phyloP scores from a whole-genome alignment of 2,797 vertebrate genomes.

The Manis pentadactyla region DNA sequence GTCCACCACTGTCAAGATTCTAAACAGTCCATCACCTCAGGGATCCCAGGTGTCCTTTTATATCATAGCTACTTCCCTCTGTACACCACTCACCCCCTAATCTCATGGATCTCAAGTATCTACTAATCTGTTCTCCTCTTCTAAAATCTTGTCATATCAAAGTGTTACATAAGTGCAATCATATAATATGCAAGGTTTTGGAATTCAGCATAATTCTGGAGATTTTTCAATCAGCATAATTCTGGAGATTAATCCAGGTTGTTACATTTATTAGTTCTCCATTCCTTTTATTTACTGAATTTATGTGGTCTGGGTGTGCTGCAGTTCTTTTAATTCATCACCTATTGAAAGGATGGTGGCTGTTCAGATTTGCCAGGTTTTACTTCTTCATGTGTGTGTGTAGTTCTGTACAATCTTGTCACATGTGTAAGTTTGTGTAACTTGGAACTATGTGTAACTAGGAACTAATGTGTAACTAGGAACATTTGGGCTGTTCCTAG shows the following conservation, averaged over 20 bases:
- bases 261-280: not conserved
- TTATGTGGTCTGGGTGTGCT: not conserved
- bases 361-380: too few species aligned
- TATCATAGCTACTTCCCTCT: not conserved
- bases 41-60: not conserved
- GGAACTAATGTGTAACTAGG: too few species aligned
- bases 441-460: too few species aligned
- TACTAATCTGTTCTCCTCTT: not conserved
- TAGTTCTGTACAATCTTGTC: too few species aligned
- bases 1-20: not conserved
- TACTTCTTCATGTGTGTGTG: too few species aligned
- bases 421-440: too few species aligned
- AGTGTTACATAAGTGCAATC: not conserved
- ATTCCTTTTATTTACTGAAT: not conserved
- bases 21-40: not conserved
- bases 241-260: not conserved
- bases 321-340: not conserved
- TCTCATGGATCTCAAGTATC: not conserved
- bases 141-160: not conserved
- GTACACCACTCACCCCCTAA: too few species aligned
- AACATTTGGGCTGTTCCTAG: not conserved
- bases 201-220: not conserved
- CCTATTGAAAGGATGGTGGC: not conserved
- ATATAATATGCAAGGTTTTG: not conserved
- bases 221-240: slow-evolving; percentile 11